Base-by-base conservation (phyloP, 1,140 invertebrate genomes). In the Drosophila kikkawai region DNA sequence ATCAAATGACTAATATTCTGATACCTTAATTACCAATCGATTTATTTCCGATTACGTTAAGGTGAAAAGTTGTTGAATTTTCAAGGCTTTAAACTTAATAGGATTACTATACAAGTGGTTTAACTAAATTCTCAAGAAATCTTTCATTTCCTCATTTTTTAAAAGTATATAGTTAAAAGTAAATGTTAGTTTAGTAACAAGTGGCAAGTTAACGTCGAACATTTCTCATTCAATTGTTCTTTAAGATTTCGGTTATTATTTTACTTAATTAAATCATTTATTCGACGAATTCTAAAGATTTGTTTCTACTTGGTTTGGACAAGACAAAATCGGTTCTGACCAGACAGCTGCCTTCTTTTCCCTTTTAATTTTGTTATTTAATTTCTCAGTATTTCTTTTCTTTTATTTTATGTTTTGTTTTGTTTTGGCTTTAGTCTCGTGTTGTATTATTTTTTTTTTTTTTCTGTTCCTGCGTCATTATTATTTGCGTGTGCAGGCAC, bases 401-500 rank as follows among this genome's bases (percentile, higher is more conserved):
- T 50, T 15, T n/a, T 13, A 7, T 22, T 47, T 36, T 75, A 19
- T 11, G 45, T n/a, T 36, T 50, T 32, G 26, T 37, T 71, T 53
- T 34, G 7, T 55, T 70, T 67, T 78, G 41, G 50, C 42, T 44
- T 67, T 63, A 39, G 68, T 77, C 67, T 77, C 59, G 65, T 84
- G 76, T 79, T 78, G 66, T 79, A 56, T 11, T 34, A 51, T 11
- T 26, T 26, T 56, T n/a, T 9, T 53, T 19, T 36, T 59, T 64
- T 76, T 79, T 63, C 73, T 59, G 37, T 53, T 67, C 53, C 63
- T 81, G 61, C 80, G 76, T 79, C 66, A 79, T 83, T 83, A 79
- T 76, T 85, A 81, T 71, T 79, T 85, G 78, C 79, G 75, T 78
- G 78, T 74, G 71, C 76, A 79, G 45, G 69, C 77, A 80, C 45